These are phyloP conservation scores for Buphagus erythrorhynchus DNA, from an alignment of 2,797 vertebrate genomes.

Conservation along the genomic window DNA sequence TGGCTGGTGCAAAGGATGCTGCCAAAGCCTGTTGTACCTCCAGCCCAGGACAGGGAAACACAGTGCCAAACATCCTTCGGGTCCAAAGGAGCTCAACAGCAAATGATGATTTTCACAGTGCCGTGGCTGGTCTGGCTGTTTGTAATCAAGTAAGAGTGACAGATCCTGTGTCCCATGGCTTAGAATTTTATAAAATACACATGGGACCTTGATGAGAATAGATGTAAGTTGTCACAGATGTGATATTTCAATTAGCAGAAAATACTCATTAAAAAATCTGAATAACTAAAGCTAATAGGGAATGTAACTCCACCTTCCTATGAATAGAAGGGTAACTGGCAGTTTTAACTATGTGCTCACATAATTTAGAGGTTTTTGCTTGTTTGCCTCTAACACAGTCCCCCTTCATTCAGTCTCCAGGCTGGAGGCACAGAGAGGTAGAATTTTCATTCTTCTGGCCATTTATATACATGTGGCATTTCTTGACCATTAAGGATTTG, in stretches of 20 bases:
- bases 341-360: background rate
- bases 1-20: background rate
- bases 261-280: background rate
- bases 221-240: background rate
- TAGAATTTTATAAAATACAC: background rate
- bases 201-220: background rate
- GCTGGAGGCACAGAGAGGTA: background rate
- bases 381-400: background rate
- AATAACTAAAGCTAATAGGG: background rate
- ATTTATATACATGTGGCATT: slow-evolving; percentile 21
- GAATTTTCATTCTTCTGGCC: slow-evolving; percentile 20
- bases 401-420: background rate
- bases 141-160: background rate
- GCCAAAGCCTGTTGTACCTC: slow-evolving; percentile 9
- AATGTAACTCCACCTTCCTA: background rate
- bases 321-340: background rate
- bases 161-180: background rate
- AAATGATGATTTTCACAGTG: background rate
- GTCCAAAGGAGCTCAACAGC: background rate
- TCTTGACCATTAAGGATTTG: slow-evolving; percentile 35
- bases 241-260: background rate
- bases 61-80: background rate
- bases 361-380: background rate
- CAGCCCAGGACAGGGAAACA: background rate
- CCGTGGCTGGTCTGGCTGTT: background rate